Percentiles rank a stretch among this genome's conserved stretches.
These are phyloP conservation scores for Aplocera efformata DNA, from an alignment of 2,888 invertebrate species.

Conservation along the genomic window DNA sequence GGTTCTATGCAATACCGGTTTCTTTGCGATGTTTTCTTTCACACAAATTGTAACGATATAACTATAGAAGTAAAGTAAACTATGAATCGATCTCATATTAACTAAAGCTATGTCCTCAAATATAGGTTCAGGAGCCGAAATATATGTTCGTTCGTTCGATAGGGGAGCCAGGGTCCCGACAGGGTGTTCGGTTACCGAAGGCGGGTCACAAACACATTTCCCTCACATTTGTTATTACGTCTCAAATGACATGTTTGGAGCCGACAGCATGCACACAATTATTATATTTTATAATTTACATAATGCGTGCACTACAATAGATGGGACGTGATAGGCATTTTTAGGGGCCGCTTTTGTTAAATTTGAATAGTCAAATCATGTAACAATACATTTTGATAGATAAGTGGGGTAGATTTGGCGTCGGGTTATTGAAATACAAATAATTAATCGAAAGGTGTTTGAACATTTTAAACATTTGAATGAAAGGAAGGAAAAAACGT, in stretches of 20 bases:
- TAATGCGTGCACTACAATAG: conserved; percentile 37
- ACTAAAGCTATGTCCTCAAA: too few species aligned
- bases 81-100: too few species aligned
- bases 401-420: conserved; percentile 23
- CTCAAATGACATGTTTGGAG: conserved; percentile 35
- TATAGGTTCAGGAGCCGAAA: too few species aligned
- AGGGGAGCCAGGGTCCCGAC: too few species aligned
- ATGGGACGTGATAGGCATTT: conserved; percentile 38
- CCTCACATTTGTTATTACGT: conserved; percentile 27
- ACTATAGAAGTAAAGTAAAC: too few species aligned
- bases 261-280: conserved; percentile 40
- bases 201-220: conserved; percentile 25
- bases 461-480: conserved; percentile 10
- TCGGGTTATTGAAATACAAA: conserved; percentile 23
- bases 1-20: too few species aligned
- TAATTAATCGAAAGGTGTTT: conserved; percentile 15
- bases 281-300: conserved; percentile 52
- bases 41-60: too few species aligned
- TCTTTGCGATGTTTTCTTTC: too few species aligned
- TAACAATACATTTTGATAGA: conserved; percentile 23
- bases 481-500: not conserved
- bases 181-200: conserved; percentile 13
- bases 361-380: conserved; percentile 28
- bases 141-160: too few species aligned
- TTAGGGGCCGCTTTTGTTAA: conserved; percentile 33